Evolutionary conservation across 2,888 invertebrate genomes (phyloP), one percentile per base, ranked within the genome.

Genomic region (Apotomis betuletana): DNA sequence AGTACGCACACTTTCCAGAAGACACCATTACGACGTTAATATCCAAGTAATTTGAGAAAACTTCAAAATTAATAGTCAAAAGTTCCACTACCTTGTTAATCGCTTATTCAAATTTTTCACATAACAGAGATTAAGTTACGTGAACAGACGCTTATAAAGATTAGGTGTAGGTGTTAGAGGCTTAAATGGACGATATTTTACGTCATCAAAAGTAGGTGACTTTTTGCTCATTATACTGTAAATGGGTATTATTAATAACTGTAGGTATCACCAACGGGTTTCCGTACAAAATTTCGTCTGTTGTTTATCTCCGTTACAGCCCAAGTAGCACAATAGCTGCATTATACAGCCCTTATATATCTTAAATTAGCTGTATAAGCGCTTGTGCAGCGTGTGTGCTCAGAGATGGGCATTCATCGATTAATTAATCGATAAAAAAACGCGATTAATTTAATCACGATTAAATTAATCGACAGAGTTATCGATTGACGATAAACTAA

Each of bases 61-160:
- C 57, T 51, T 57, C 62, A 67, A 52, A 71, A 60, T 62, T 71
- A 57, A 51, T 57, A 55, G 61, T 52, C 62, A 6, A 49, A 38
- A 58, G 44, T 67, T 63, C 62, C 51, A 57, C 61, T 13, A 46
- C n/a, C n/a, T 13, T 61, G 60, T 51, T 69, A 72, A 67, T 72
- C 57, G 52, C 58, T 13, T 72, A 68, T 72, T 63, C 52, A 72
- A 68, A 63, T 58, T 52, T 54, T 58, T 67, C 63, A 63, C 72
- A 63, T 63, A 72, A 72, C 58, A 46, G n/a, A 49, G 44, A 44
- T 38, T 13, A 71, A 59, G 52, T 72, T 72, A 72, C 62, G 67
- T 63, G 62, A 67, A 27, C 15, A 8, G 36, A 58, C 27, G 38
- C 13, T 62, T 27, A 57, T 41, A 41, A 52, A 62, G 46, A 67